Conservation (phyloP, 2,113 vertebrate species). For the Hippocampus zosterae region DNA sequence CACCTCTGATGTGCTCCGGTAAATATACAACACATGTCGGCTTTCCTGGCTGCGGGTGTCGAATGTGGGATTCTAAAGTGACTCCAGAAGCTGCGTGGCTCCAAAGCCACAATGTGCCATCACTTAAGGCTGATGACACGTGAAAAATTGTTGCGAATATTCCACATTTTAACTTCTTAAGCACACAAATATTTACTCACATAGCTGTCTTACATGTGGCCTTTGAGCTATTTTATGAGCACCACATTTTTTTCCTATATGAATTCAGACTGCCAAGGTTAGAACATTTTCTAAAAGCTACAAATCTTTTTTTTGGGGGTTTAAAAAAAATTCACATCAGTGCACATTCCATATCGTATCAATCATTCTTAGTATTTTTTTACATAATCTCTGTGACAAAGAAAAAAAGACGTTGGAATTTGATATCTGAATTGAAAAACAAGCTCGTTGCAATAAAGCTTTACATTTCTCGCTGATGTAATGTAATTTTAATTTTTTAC, state of each 20-base stretch:
- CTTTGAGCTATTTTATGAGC: not conserved
- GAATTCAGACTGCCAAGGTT: too few species aligned
- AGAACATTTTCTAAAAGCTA: too few species aligned
- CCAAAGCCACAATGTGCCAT: not conserved
- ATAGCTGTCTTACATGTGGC: not conserved
- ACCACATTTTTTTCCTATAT: not conserved
- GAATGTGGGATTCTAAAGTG: not conserved
- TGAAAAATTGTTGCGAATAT: too few species aligned
- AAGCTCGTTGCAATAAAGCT: too few species aligned
- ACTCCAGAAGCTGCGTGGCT: not conserved
- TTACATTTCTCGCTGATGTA: too few species aligned
- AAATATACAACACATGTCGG: conserved; percentile 27
- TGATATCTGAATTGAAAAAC: too few species aligned
- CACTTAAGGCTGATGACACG: not conserved
- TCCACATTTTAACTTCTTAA: too few species aligned
- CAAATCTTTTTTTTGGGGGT: not conserved
- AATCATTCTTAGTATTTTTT: too few species aligned
- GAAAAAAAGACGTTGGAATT: too few species aligned
- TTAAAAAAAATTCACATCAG: not conserved
- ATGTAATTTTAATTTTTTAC: too few species aligned
- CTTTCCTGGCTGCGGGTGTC: not conserved
- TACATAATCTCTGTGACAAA: too few species aligned
- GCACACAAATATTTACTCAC: not conserved
- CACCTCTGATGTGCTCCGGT: conserved; percentile 98
- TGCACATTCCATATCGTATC: not conserved